phyloP scores from a whole-genome alignment of 1,140 invertebrate species.

The Saccostrea echinata region DNA sequence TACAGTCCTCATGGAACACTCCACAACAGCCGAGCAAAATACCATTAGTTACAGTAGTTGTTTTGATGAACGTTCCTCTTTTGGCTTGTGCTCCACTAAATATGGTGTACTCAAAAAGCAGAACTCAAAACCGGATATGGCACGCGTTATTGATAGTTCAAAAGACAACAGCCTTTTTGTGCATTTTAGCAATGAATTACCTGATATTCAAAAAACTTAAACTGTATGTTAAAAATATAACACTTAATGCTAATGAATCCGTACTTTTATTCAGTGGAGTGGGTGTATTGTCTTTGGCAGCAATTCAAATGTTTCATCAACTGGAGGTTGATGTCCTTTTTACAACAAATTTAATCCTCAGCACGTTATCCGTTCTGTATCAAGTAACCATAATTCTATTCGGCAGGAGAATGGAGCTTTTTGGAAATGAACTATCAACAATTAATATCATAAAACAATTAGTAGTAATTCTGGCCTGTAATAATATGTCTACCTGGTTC shows the following conservation, averaged over 20 bases:
- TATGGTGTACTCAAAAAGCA: background rate
- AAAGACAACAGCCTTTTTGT: background rate
- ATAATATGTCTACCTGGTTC: background rate
- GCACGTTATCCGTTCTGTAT: background rate
- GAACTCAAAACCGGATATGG: background rate
- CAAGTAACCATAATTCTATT: background rate
- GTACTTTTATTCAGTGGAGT: background rate
- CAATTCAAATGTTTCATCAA: background rate
- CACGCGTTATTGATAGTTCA: background rate
- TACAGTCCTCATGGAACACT: background rate
- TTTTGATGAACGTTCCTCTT: background rate
- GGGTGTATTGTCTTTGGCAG: background rate
- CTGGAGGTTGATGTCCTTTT: background rate
- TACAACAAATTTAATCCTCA: background rate
- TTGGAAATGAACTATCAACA: conserved; percentile 8
- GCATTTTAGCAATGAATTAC: background rate
- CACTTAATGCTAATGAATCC: background rate
- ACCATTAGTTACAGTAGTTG: background rate
- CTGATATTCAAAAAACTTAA: conserved; percentile 6
- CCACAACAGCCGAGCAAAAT: background rate
- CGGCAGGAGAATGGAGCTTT: background rate
- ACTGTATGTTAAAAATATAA: background rate
- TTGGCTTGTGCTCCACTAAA: background rate
- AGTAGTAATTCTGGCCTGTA: background rate
- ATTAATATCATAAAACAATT: background rate